Base-by-base conservation (phyloP, 2,888 invertebrate species). In the Oxytorus armatus region DNA sequence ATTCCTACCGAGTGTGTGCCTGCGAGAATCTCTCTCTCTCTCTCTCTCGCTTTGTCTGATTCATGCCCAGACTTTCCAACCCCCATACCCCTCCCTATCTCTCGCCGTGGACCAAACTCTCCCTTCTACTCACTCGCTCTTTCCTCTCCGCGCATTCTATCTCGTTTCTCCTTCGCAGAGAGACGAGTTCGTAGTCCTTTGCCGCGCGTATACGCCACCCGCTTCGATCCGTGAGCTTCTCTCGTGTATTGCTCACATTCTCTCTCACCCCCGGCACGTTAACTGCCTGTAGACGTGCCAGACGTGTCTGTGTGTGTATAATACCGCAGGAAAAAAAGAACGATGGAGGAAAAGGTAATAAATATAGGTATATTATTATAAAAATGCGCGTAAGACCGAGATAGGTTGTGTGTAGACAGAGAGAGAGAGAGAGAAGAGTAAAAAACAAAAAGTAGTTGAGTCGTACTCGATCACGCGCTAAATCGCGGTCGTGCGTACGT, bases 381-480 rank as follows among this genome's bases (percentile, higher is more conserved):
- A 51, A 69, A 53, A 77, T 66, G 66, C 57, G 51, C 33, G 53
- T 66, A 51, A 73, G 49, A 65, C 14, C 63, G 65, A 70, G 59
- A 44, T 44, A 23, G 25, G 42, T 10, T 70, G 23, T 44, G 18
- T 36, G 14, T 39, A 25, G 21, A 49, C 23, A 47, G 18, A 29
- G 42, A 10, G 33, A 33, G 25, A 36, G 29, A 76, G 42, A 29
- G 44, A 59, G 29, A 61, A 3, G 23, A 18, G 7, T n/a, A 53
- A 51, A 53, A 53, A 68, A 18, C 51, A n/a, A n/a, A n/a, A 29
- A 29, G 2, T 3, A 29, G 55, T 55, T 39, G 23, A 65, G 53
- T 69, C 69, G 73, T 75, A 44, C 68, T 72, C 66, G 72, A 80
- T 76, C 72, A 53, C 72, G 76, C 72, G 76, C 79, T 39, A 76